Evolutionary conservation across 2,113 vertebrate genomes (phyloP), one percentile per base, ranked within the genome.

Genomic region (Podarcis raffonei): DNA sequence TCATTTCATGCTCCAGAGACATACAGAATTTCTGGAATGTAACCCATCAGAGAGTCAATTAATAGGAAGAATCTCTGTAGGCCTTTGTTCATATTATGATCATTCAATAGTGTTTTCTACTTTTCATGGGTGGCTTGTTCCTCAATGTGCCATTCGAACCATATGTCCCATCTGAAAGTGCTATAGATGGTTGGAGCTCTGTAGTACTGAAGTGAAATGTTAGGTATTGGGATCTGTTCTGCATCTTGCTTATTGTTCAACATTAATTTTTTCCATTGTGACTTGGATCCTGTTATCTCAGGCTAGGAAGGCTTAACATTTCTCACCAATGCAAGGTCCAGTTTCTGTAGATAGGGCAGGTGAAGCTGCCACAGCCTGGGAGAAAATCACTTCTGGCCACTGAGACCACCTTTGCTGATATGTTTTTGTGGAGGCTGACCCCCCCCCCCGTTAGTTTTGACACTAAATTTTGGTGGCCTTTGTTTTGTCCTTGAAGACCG

Each of bases 91-190:
- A 81, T 74, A 37, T 72, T 75, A 75, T 65, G 83, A 81, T 42
- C 16, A 82, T 53, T 20, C 30, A 89, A 62, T 62, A 85, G 39
- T n/a, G 5, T 59, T 89, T 77, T 83, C 69, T 68, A 16, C 62
- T 82, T 92, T 80, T 89, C 88, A 35, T 89, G 87, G 86, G 77
- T 84, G 89, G 90, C 9, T 85, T 71, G 62, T 88, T 81, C 76
- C 68, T 87, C 89, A 90, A 59, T 48, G 65, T 75, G 42, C 59
- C 53, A 42, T 32, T 25, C 86, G 87, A 87, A 71, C 78, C 39
- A 80, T 88, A 76, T 90, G 57, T 68, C 81, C 66, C 0, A 5
- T 87, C 15, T 83, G 23, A 85, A 68, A 32, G 48, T 79, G 62
- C 25, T 79, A 79, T 2, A 48, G 18, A 7, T 65, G 25, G 30